A percentile compares a stretch with the other conserved stretches of the same genome.
Evolutionary conservation across 2,113 vertebrate genomes (phyloP).

Genomic region (Phylloscopus trochilus): DNA sequence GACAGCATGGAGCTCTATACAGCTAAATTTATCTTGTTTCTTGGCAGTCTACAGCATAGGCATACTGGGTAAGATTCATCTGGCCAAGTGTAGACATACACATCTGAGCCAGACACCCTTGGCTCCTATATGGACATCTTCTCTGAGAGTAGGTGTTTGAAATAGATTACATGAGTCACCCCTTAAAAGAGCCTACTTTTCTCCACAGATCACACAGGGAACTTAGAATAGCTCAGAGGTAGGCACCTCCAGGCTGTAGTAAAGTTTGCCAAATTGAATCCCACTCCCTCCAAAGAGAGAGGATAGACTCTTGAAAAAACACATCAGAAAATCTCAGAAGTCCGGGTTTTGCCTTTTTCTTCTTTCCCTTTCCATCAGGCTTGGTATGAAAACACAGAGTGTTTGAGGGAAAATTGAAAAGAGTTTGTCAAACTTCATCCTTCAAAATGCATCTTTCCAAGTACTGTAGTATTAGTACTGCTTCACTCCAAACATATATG

Average conservation of each 20-base stretch:
- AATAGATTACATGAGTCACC: constrained; percentile 49
- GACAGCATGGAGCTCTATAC: neutral
- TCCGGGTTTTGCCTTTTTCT: neutral
- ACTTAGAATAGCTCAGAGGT: constrained; percentile 42
- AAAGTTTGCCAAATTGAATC: constrained; percentile 40
- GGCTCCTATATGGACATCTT: constrained; percentile 51
- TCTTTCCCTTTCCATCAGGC: neutral
- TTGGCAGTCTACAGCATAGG: constrained; percentile 36
- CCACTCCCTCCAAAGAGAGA: constrained; percentile 5
- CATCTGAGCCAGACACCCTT: constrained; percentile 55
- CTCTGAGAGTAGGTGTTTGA: constrained; percentile 38
- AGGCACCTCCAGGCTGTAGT: constrained; percentile 37
- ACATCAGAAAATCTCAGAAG: neutral
- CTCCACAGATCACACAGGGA: neutral
- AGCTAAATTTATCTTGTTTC: constrained; percentile 29
- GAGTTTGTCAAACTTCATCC: neutral
- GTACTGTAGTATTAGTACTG: neutral
- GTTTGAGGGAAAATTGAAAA: neutral
- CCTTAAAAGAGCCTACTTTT: constrained; percentile 1
- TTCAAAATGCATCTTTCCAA: neutral
- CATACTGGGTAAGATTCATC: constrained; percentile 48
- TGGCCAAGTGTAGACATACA: constrained; percentile 27
- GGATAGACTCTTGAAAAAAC: neutral
- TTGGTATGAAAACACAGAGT: neutral
- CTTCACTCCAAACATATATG: neutral